These are phyloP conservation scores for Aphis gossypii DNA, from an alignment of 1,140 invertebrate species.

Conservation along the genomic window DNA sequence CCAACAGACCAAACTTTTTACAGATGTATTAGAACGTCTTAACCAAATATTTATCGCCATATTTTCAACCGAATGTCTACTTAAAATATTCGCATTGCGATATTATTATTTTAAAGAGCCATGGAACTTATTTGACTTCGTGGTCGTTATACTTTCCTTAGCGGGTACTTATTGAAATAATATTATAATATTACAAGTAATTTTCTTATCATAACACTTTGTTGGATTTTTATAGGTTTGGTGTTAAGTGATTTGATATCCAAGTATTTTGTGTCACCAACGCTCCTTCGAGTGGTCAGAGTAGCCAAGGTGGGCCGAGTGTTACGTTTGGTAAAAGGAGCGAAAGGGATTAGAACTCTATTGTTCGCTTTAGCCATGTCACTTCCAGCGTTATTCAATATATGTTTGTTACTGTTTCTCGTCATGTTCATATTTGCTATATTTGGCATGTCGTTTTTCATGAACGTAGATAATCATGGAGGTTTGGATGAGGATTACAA, in stretches of 20 bases:
- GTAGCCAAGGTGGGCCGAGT: constrained; percentile 98
- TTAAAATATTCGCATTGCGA: constrained; percentile 96
- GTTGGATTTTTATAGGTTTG: constrained; percentile 75
- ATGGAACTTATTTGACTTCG: constrained; percentile 99
- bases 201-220: constrained; percentile 42
- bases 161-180: constrained; percentile 72
- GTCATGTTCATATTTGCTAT: constrained; percentile 99
- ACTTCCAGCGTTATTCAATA: constrained; percentile 97
- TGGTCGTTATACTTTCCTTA: constrained; percentile 98
- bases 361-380: constrained; percentile 98
- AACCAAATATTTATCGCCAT: constrained; percentile 98
- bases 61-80: constrained; percentile 95
- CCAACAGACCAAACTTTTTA: constrained; percentile 83
- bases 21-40: constrained; percentile 83
- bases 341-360: constrained; percentile 95
- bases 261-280: constrained; percentile 97
- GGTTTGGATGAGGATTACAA: constrained; percentile 97
- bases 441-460: constrained; percentile 99
- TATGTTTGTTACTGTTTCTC: constrained; percentile 95
- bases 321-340: constrained; percentile 94
- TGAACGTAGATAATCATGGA: constrained; percentile 92
- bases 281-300: constrained; percentile 93
- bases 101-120: constrained; percentile 99
- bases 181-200: background rate
- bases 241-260: constrained; percentile 95